Conservation (phyloP, 2,113 vertebrate species). For the Gavia stellata region DNA sequence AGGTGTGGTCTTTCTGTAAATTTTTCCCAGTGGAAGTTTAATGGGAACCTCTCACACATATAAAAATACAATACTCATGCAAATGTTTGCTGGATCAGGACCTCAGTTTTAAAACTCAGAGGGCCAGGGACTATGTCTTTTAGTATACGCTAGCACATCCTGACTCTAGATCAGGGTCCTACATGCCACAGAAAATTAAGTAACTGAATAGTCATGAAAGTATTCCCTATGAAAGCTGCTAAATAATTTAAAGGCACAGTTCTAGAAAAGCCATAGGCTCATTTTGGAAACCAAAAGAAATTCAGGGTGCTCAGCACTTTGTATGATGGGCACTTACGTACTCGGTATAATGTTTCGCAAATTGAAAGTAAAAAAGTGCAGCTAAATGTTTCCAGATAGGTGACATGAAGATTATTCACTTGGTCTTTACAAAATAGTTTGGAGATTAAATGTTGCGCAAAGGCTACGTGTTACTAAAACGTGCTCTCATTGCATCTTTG, state of each 20-base stretch:
- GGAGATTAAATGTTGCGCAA: not conserved
- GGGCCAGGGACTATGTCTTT: not conserved
- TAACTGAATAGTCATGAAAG: not conserved
- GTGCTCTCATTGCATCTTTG: not conserved
- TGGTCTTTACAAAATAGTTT: not conserved
- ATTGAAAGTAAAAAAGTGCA: not conserved
- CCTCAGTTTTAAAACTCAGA: not conserved
- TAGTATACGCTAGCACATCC: not conserved
- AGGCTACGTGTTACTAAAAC: not conserved
- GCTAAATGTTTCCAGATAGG: not conserved
- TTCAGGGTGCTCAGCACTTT: not conserved
- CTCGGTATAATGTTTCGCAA: accelerated
- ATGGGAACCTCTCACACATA: not conserved
- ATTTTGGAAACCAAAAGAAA: not conserved
- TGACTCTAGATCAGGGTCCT: not conserved
- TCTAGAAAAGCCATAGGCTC: not conserved
- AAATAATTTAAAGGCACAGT: not conserved
- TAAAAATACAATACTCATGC: not conserved
- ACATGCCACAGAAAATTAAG: not conserved
- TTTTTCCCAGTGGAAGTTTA: not conserved
- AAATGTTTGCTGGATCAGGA: not conserved
- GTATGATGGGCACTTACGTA: not conserved
- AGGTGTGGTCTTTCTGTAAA: slow-evolving; percentile 40
- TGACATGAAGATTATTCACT: not conserved
- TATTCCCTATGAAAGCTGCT: not conserved